Conservation (phyloP, 2,113 vertebrate species). For the Dendrocopos noguchii region DNA sequence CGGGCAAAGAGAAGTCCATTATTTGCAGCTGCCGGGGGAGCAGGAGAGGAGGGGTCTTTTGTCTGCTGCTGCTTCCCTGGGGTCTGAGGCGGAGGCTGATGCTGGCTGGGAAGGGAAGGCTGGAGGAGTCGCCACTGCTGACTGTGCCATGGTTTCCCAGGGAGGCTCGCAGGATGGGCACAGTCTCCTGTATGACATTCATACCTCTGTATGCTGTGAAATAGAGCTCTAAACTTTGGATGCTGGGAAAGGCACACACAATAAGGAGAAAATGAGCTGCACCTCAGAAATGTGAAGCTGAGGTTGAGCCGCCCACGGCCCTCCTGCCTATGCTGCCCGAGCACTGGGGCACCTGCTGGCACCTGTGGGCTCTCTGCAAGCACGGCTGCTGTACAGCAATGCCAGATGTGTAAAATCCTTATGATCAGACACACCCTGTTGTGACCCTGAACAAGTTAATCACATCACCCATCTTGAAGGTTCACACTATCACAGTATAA, state of each 20-base stretch:
- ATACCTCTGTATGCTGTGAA: rapidly evolving
- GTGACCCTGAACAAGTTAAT: constrained; percentile 23
- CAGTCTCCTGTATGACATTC: rapidly evolving
- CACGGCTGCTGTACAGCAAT: rapidly evolving
- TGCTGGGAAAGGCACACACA: not conserved
- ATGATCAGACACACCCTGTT: rapidly evolving
- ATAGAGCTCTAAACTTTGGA: not conserved
- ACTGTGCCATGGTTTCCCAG: not conserved
- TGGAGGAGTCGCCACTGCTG: not conserved
- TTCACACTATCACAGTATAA: not conserved
- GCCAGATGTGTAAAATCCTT: not conserved
- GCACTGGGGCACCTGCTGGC: rapidly evolving
- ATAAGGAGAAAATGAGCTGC: not conserved
- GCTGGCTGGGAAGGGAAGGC: not conserved
- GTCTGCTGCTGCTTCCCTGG: not conserved
- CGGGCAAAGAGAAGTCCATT: constrained; percentile 6
- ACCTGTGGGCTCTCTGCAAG: not conserved
- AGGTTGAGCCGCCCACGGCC: not conserved
- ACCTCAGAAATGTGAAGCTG: not conserved
- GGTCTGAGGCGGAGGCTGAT: not conserved
- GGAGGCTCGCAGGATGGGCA: not conserved
- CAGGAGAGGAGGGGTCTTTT: not conserved
- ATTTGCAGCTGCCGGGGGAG: constrained; percentile 5
- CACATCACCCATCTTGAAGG: not conserved
- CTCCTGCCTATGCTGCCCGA: not conserved